A percentile compares a stretch with the other conserved stretches of the same genome.
Conservation (phyloP, 2,113 vertebrate genomes). For the Scolopax mira region DNA sequence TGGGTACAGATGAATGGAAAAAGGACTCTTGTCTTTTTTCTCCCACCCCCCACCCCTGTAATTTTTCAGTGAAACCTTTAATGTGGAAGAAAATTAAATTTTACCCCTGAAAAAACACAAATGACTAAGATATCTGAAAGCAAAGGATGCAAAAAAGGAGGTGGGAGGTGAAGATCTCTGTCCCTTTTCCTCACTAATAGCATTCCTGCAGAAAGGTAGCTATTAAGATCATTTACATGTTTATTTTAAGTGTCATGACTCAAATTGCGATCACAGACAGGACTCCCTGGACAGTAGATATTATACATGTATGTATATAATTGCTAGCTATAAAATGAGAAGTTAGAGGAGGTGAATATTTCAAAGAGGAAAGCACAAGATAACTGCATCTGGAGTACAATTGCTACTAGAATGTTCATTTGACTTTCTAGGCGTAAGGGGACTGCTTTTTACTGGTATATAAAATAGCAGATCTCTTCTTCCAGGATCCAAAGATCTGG, state of each 20-base stretch:
- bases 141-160: not conserved
- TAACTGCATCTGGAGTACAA: not conserved
- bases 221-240: not conserved
- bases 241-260: not conserved
- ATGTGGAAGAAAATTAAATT: not conserved
- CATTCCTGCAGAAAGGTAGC: not conserved
- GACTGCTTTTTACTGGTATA: not conserved
- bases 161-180: accelerated
- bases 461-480: not conserved
- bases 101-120: not conserved
- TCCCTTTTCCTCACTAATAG: not conserved
- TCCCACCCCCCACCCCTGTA: not conserved
- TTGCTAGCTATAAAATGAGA: not conserved
- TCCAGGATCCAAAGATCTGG: not conserved
- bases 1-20: not conserved
- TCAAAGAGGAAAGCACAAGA: not conserved
- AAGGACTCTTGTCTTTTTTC: not conserved
- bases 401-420: not conserved
- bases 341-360: not conserved
- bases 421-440: not conserved
- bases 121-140: not conserved
- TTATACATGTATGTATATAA: not conserved
- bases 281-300: not conserved
- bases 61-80: not conserved
- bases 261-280: not conserved